phyloP scores from a whole-genome alignment of 1,140 invertebrate species.

The Sminthurides bifidus region DNA sequence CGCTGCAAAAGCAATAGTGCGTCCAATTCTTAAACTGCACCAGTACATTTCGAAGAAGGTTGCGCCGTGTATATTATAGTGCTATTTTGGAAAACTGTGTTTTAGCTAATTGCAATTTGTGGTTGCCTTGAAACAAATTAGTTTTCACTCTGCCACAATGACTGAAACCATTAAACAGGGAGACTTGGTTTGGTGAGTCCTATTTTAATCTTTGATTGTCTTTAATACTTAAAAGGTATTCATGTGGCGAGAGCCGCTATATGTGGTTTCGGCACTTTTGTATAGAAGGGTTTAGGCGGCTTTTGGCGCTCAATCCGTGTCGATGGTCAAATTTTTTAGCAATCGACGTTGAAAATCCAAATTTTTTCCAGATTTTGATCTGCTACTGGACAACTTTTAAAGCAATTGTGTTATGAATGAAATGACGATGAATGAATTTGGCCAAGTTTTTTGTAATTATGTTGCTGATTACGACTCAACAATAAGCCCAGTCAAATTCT shows the following conservation, averaged over 20 bases:
- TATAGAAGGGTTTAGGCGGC: slow-evolving; percentile 1
- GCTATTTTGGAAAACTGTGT: too few species aligned
- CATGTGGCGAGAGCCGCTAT: not conserved
- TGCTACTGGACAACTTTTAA: not conserved
- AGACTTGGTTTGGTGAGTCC: slow-evolving; percentile 60
- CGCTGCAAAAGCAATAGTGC: too few species aligned
- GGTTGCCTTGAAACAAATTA: too few species aligned
- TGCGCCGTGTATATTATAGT: too few species aligned
- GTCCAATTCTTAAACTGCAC: too few species aligned
- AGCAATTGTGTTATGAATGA: not conserved
- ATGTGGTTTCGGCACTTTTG: not conserved
- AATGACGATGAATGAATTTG: not conserved
- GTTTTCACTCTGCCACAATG: too few species aligned
- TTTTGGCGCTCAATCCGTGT: too few species aligned
- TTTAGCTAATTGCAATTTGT: not conserved
- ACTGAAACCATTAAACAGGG: slow-evolving; percentile 53
- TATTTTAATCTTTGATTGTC: slow-evolving; percentile 17
- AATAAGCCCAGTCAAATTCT: too few species aligned
- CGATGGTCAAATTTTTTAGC: not conserved
- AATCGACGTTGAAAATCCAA: not conserved
- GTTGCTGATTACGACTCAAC: too few species aligned
- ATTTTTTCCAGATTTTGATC: not conserved
- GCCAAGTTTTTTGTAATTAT: too few species aligned
- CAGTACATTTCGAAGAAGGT: too few species aligned
- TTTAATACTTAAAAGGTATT: not conserved